Percentiles rank a stretch among this genome's conserved stretches.
phyloP scores from a whole-genome alignment of 2,797 vertebrate species.

The Pangasius djambal region DNA sequence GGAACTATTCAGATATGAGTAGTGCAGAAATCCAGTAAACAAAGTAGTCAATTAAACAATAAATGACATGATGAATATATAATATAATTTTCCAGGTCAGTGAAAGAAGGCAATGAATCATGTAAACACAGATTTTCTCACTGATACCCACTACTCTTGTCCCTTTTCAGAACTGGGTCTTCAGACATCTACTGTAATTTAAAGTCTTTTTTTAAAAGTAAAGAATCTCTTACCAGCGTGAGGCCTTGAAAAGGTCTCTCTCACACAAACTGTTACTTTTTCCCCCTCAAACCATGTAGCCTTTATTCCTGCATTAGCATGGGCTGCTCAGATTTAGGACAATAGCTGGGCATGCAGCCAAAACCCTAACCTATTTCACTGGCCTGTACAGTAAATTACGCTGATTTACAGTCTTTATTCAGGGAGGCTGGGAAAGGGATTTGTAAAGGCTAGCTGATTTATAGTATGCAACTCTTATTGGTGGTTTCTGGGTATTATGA shows the following conservation, averaged over 20 bases:
- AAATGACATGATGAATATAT: neutral
- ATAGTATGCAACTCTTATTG: slow-evolving; percentile 10
- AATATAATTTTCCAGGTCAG: neutral
- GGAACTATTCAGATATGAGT: neutral
- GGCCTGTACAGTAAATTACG: slow-evolving; percentile 16
- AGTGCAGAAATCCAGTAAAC: neutral
- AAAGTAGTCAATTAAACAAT: neutral
- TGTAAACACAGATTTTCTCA: neutral
- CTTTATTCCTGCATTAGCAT: neutral
- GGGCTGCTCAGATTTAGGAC: slow-evolving; percentile 27
- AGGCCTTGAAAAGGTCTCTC: slow-evolving; percentile 16
- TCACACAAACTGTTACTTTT: neutral
- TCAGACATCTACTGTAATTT: neutral
- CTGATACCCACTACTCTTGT: neutral
- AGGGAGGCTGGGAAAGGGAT: slow-evolving; percentile 6
- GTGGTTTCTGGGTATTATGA: slow-evolving; percentile 12
- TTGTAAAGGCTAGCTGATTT: neutral
- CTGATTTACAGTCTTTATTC: slow-evolving; percentile 41
- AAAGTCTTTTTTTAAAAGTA: too few relatives aligned
- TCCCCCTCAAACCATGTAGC: neutral
- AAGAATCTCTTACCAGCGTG: slow-evolving; percentile 1
- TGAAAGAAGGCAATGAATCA: neutral
- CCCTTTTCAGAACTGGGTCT: neutral
- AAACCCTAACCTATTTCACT: slow-evolving; percentile 14
- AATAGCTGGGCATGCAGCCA: slow-evolving; percentile 35